Base-by-base conservation (phyloP, 2,797 vertebrate species). In the Myiothlypis chrysogaster region DNA sequence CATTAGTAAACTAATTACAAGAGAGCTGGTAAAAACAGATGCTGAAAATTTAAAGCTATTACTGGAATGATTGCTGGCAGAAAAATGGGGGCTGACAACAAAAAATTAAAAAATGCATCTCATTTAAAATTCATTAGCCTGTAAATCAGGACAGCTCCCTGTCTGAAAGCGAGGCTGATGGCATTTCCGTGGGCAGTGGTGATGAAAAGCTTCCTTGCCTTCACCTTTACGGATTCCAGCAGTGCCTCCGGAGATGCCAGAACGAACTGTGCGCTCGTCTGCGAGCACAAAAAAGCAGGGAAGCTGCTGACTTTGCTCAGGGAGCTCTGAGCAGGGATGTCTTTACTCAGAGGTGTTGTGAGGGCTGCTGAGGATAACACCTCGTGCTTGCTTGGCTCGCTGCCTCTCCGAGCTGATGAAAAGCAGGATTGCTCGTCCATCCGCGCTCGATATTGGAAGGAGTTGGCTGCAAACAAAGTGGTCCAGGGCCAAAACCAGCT, bases 41-140 rank as follows among this genome's bases (percentile, higher is more conserved):
- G 98, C 98, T 98, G 97, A 97, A 98, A 98, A 98, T 98, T 97
- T 89, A 30, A 97, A 97, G 98, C 98, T 98, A 98, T 98, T 98
- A 98, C 98, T 98, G 97, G 98, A 98, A 97, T 98, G 95, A 98
- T 97, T 96, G 97, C 94, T 97, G 94, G 95, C 94, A 87, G 81
- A 87, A 96, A 93, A 88, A 95, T 84, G 89, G 97, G 77, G 96
- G 61, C 83, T 77, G 95, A 65, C 83, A 77, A 96, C 94, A 93
- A 96, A 97, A 95, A 96, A 81, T 93, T 89, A 90, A 94, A 83
- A 95, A 94, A 89, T 70, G 60, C 83, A 76, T 95, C 92, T 96
- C 94, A 91, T 95, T 95, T 92, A 89, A 93, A 93, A 96, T 95
- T 95, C 93, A 95, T 96, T 96, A 90, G 90, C 87, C 90, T 87